Base-by-base conservation (phyloP, 2,113 vertebrate genomes). In the Crotophaga sulcirostris region DNA sequence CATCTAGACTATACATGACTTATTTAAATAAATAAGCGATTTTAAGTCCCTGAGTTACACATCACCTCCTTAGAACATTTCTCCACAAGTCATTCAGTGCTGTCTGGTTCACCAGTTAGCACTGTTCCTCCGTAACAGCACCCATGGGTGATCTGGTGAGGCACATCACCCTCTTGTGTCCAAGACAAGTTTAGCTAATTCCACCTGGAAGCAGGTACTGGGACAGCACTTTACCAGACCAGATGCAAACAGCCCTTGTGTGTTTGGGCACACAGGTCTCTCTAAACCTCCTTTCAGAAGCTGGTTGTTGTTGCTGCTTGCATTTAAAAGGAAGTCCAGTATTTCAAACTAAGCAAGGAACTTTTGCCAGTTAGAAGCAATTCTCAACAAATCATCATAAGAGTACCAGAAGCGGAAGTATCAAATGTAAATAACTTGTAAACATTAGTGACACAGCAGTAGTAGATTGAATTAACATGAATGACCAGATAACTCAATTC, bases 31-130 rank as follows among this genome's bases (percentile, higher is more conserved):
- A 64, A 29, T 20, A 52, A 72, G 79, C 80, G 81, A 67, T 67
- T 70, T 63, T 0, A 95, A 94, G 77, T 96, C 96, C 96, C 96
- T 95, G 95, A 97, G 93, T 94, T 86, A 56, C 79, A 81, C 2
- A 0, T 31, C 6, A 1, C 38, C 42, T 58, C 59, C 38, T 90
- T 40, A 68, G 6, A 63, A 11, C 49, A 42, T 10, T 36, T 72
- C 56, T 58, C 85, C 73, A 84, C 33, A 70, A 69, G 38, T 42
- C 34, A 52, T 2, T 8, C 44, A 2, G 0, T 26, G 23, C 54
- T 67, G 88, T 67, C 55, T 69, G 36, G 34, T 74, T 74, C 69
- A 74, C 24, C 52, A 40, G 0, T 26, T 51, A 60, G 33, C 29
- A 31, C 55, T 28, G 16, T 9, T 76, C 34, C 73, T 85, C 67